Conservation (phyloP, 2,888 invertebrate genomes). For the Amblyjoppa fuscipennis region DNA sequence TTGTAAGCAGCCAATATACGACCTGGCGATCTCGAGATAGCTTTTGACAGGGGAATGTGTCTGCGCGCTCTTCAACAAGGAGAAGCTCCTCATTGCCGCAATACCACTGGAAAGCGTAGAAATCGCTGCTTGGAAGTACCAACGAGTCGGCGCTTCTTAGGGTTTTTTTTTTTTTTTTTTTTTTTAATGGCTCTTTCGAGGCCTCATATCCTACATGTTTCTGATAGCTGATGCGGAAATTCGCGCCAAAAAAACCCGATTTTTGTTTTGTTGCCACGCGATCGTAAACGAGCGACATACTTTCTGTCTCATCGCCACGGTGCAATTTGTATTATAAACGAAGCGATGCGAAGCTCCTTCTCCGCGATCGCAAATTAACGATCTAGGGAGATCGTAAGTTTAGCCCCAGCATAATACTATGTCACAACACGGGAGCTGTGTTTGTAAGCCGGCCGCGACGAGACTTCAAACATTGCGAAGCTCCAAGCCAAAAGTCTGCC, state of each 20-base stretch:
- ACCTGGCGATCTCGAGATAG: conserved; percentile 10
- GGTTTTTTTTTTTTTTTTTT: background rate
- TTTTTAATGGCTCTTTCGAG: background rate
- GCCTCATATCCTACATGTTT: background rate
- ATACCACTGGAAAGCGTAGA: background rate
- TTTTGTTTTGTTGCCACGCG: background rate
- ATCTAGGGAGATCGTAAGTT: conserved; percentile 83
- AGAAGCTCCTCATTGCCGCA: background rate
- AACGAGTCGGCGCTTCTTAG: background rate
- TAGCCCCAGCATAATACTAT: conserved; percentile 83
- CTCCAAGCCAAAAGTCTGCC: conserved; percentile 78
- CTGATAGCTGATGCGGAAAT: background rate
- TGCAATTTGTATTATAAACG: conserved; percentile 5
- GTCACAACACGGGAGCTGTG: conserved; percentile 84
- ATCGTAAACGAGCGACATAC: background rate
- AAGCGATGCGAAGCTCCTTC: conserved; percentile 3
- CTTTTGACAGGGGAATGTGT: conserved; percentile 46
- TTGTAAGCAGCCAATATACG: conserved; percentile 54
- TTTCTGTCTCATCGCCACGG: background rate
- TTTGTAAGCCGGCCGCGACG: conserved; percentile 85
- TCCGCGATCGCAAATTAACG: conserved; percentile 82
- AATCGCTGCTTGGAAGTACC: background rate
- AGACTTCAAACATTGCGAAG: conserved; percentile 84
- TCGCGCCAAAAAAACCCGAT: background rate
- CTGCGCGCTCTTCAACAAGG: background rate